A percentile compares a stretch with the other conserved stretches of the same genome.
These are phyloP conservation scores for Odontocerum albicorne DNA, from an alignment of 2,888 invertebrate species.

Conservation along the genomic window DNA sequence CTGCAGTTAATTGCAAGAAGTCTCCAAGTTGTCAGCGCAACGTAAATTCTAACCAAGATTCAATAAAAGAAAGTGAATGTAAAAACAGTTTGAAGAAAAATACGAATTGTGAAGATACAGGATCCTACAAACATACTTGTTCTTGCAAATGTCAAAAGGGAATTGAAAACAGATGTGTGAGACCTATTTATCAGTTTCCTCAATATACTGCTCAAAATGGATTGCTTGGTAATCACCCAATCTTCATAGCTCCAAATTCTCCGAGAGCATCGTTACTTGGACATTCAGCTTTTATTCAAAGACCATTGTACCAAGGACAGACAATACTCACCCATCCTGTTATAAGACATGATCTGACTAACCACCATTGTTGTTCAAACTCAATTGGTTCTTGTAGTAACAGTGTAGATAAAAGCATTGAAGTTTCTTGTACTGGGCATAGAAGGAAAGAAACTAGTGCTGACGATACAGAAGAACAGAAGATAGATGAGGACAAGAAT, in stretches of 20 bases:
- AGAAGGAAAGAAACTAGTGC: too few species aligned
- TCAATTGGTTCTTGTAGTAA: not conserved
- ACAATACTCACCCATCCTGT: not conserved
- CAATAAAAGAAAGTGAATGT: too few species aligned
- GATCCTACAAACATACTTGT: not conserved
- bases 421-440: too few species aligned
- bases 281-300: slow-evolving; percentile 2
- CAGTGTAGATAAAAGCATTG: not conserved
- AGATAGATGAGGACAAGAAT: not conserved
- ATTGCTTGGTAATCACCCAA: not conserved
- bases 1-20: too few species aligned
- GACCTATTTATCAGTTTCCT: not conserved
- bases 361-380: not conserved
- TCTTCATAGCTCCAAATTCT: not conserved
- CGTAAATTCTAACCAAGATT: too few species aligned
- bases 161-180: not conserved
- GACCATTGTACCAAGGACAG: slow-evolving; percentile 1
- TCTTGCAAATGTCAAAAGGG: not conserved
- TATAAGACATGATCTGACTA: not conserved
- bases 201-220: not conserved
- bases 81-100: not conserved
- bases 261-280: not conserved
- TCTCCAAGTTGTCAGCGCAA: too few species aligned
- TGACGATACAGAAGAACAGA: not conserved
- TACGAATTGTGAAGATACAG: not conserved